phyloP scores from a whole-genome alignment of 2,113 vertebrate species.

The Peromyscus maniculatus region DNA sequence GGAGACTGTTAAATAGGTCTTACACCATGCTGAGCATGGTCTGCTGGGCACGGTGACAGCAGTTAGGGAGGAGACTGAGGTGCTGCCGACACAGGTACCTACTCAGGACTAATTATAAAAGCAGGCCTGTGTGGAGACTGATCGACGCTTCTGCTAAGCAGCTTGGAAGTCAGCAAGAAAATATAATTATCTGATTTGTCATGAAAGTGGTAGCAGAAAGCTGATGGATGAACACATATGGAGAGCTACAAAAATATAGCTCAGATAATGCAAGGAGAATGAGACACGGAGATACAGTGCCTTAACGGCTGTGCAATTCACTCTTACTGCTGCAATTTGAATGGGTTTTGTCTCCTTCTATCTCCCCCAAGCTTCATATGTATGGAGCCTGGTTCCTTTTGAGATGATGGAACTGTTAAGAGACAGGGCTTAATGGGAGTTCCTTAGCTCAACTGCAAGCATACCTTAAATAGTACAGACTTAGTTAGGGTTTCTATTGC shows the following conservation, averaged over 20 bases:
- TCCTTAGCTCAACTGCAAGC: neutral
- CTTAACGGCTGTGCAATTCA: neutral
- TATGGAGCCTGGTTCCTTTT: neutral
- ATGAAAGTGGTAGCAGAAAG: neutral
- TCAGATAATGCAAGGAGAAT: neutral
- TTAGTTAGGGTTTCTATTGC: neutral
- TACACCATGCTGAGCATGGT: neutral
- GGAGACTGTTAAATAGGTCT: neutral
- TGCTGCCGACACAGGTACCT: neutral
- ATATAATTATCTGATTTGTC: slow-evolving; percentile 16
- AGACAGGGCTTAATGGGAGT: neutral
- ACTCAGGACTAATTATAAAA: slow-evolving; percentile 2
- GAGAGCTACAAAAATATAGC: slow-evolving; percentile 27
- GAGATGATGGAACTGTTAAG: neutral
- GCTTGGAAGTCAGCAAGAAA: slow-evolving; percentile 59
- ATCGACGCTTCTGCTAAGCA: slow-evolving; percentile 25
- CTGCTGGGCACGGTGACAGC: neutral
- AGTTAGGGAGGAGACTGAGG: neutral
- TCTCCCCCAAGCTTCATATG: neutral
- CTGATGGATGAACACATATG: neutral
- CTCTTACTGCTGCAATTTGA: too few species aligned
- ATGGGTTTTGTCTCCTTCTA: too few species aligned
- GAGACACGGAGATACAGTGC: neutral
- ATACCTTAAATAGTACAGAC: neutral
- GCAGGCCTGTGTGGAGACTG: neutral